phyloP scores from a whole-genome alignment of 2,113 vertebrate species.

The Notothenia coriiceps region DNA sequence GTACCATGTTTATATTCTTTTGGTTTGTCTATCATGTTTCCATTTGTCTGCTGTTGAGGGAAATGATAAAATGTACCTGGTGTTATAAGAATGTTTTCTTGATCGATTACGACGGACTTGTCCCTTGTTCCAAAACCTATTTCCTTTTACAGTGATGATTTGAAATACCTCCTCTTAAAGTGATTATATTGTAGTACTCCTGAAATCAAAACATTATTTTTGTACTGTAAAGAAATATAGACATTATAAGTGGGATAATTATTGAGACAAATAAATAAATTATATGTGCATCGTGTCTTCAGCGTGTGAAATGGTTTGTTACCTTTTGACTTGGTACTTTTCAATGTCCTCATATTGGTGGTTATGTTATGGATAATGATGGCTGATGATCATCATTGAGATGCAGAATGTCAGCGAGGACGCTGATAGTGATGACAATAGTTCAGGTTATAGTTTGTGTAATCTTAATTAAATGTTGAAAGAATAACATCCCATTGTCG shows the following conservation, averaged over 20 bases:
- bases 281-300: constrained; percentile 44
- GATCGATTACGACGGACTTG: constrained; percentile 39
- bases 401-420: background rate
- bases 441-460: background rate
- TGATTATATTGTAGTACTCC: constrained; percentile 52
- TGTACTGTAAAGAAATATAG: constrained; percentile 72
- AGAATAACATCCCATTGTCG: background rate
- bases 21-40: constrained; percentile 50
- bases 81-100: constrained; percentile 53
- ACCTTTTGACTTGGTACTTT: background rate
- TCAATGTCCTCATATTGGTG: background rate
- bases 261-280: constrained; percentile 32
- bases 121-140: constrained; percentile 17
- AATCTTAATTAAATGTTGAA: background rate
- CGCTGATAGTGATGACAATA: background rate
- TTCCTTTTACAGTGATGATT: constrained; percentile 63
- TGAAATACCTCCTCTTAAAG: constrained; percentile 54
- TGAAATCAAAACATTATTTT: constrained; percentile 79
- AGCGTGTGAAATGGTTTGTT: constrained; percentile 29
- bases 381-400: background rate
- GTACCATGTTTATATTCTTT: constrained; percentile 61
- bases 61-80: constrained; percentile 50
- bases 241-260: constrained; percentile 47
- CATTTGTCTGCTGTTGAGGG: constrained; percentile 57
- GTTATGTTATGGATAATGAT: background rate